Percentiles rank a stretch among this genome's conserved stretches.
Evolutionary conservation across 2,797 vertebrate genomes (phyloP).

Genomic region (Echiichthys vipera): DNA sequence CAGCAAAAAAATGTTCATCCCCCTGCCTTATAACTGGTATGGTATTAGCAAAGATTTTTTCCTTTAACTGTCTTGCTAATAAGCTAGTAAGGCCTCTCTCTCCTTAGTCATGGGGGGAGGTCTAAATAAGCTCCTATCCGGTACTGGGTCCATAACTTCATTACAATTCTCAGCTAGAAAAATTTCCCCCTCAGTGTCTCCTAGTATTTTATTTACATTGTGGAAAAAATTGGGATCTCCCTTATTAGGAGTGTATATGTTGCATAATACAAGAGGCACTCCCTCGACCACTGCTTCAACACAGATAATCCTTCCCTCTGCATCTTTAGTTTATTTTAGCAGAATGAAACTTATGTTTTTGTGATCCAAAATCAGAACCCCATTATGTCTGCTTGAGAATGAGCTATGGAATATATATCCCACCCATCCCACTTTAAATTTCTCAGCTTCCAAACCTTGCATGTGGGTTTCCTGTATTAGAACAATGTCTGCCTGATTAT

Average conservation of each 20-base stretch:
- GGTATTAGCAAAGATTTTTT: too few species aligned
- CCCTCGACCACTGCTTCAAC: constrained; percentile 15
- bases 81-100: too few species aligned
- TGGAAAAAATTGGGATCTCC: not conserved
- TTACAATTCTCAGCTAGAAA: constrained; percentile 25
- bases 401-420: constrained; percentile 30
- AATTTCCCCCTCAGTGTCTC: not conserved
- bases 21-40: too few species aligned
- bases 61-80: too few species aligned
- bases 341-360: constrained; percentile 23
- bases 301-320: constrained; percentile 7
- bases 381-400: constrained; percentile 17
- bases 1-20: too few species aligned
- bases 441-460: constrained; percentile 4
- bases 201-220: constrained; percentile 6
- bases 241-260: constrained; percentile 17
- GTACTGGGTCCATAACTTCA: constrained; percentile 2
- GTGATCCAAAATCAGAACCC: constrained; percentile 25
- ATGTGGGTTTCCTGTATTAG: constrained; percentile 38
- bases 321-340: constrained; percentile 24
- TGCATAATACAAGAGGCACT: not conserved
- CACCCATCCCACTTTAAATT: not conserved
- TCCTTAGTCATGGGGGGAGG: too few species aligned
- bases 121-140: too few species aligned
- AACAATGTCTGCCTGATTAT: constrained; percentile 16